These are phyloP conservation scores for Australoheros facetus DNA, from an alignment of 2,797 vertebrate genomes.

Conservation along the genomic window DNA sequence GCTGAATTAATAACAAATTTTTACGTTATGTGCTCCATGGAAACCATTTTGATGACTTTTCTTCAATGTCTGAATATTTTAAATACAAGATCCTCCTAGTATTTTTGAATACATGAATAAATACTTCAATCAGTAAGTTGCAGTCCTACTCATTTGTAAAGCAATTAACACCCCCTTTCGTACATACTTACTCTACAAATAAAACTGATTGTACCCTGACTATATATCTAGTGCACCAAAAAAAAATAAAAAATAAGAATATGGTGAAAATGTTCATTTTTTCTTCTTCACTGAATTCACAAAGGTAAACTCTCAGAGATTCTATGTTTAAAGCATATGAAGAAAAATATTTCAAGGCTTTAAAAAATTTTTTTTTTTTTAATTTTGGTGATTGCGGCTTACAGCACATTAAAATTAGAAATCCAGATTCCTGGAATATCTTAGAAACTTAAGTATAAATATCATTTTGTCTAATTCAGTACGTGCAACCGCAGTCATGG, in stretches of 20 bases:
- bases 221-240: neutral
- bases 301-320: neutral
- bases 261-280: neutral
- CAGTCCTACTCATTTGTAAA: neutral
- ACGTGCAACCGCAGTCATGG: neutral
- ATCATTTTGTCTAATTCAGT: neutral
- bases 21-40: constrained; percentile 6
- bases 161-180: neutral
- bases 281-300: neutral
- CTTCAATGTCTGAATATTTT: constrained; percentile 21
- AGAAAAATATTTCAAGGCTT: neutral
- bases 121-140: constrained; percentile 13
- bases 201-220: neutral
- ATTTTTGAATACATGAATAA: constrained; percentile 56
- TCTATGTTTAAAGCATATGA: neutral
- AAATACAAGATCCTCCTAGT: constrained; percentile 22
- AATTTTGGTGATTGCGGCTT: neutral
- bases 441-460: neutral
- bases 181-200: neutral
- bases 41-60: constrained; percentile 15
- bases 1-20: constrained; percentile 7
- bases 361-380: neutral
- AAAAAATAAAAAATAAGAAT: too few species aligned
- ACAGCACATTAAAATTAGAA: neutral
- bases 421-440: neutral